Conservation (phyloP, 2,888 invertebrate species). For the Philhelius pedissequus region DNA sequence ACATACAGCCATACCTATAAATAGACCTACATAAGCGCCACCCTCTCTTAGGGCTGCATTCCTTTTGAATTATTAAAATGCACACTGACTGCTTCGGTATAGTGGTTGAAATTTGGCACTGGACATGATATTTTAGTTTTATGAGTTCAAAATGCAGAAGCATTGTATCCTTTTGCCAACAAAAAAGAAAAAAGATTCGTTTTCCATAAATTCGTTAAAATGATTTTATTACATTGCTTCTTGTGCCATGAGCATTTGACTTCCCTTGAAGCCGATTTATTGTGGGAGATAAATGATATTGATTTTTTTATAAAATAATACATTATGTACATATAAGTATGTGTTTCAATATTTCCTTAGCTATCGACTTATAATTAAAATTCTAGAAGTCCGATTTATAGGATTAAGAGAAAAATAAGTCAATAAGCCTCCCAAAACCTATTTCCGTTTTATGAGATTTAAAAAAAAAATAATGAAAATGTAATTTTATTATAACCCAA, state of each 20-base stretch:
- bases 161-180: constrained; percentile 53
- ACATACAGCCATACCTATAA: not conserved
- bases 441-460: too few relatives aligned
- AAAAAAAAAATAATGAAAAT: too few relatives aligned
- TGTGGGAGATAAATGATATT: not conserved
- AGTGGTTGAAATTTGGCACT: constrained; percentile 49
- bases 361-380: too few relatives aligned
- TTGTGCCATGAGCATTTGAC: constrained; percentile 20
- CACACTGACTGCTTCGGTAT: not conserved
- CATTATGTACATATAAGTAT: too few relatives aligned
- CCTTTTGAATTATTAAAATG: constrained; percentile 11
- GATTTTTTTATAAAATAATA: too few relatives aligned
- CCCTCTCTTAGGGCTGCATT: constrained; percentile 30
- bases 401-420: too few relatives aligned
- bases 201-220: constrained; percentile 18
- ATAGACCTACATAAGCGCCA: not conserved
- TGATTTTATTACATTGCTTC: constrained; percentile 19
- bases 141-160: constrained; percentile 32
- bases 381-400: too few relatives aligned
- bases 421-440: too few relatives aligned
- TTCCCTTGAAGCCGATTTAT: not conserved
- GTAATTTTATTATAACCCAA: too few relatives aligned
- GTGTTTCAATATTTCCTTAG: too few relatives aligned
- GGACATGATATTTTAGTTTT: constrained; percentile 57
- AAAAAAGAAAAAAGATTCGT: constrained; percentile 20